Base-by-base conservation (phyloP, 92 coral and sea anemone genomes). In the Virgularia gustaviana region DNA sequence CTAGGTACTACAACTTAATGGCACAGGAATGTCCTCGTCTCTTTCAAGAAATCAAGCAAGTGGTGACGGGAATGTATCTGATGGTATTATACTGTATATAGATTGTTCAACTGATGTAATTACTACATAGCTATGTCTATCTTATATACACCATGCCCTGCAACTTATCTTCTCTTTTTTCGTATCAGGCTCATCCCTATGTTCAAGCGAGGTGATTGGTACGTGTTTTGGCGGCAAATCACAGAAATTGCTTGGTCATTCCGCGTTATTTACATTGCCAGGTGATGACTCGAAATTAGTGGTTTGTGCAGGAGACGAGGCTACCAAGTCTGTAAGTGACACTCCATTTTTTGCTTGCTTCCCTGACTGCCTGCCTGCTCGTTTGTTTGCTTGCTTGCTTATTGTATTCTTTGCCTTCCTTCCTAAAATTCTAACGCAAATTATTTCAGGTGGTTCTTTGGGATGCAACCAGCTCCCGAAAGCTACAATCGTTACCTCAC, bases 271-370 rank as follows among this genome's bases (percentile, higher is more conserved):
- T 57, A 49, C 95, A 16, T 51, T 49, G 60, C 94, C 96, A 70
- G 96, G 85, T 77, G 85, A 90, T 44, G 35, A 16, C 20, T 86
- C 78, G 37, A 79, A 73, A 9, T 75, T 90, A 31, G 72, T 88
- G 39, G 96, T 73, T 25, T 85, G 88, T 45, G 88, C 94, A 65
- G 95, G 90, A 4, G 96, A 90, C 9, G 96, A 88, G 76, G 79
- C 81, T 29, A 66, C 88, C 7, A 82, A 84, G 22, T 86, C 95
- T 22, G 96, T 89, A 70, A 81, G 91, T 86, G 58, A 12, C 2
- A 15, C 2, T 53, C 29, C 9, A 16, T 16, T 18, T 62, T 29
- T 18, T 37, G 29, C n/a, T n/a, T n/a, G n/a, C n/a, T n/a, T n/a
- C n/a, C 5, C 6, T 11, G 12, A 33, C 29, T 53, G 59, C 59